Evolutionary conservation across 2,113 vertebrate species (phyloP).

Genomic region (Phrynosoma platyrhinos): DNA sequence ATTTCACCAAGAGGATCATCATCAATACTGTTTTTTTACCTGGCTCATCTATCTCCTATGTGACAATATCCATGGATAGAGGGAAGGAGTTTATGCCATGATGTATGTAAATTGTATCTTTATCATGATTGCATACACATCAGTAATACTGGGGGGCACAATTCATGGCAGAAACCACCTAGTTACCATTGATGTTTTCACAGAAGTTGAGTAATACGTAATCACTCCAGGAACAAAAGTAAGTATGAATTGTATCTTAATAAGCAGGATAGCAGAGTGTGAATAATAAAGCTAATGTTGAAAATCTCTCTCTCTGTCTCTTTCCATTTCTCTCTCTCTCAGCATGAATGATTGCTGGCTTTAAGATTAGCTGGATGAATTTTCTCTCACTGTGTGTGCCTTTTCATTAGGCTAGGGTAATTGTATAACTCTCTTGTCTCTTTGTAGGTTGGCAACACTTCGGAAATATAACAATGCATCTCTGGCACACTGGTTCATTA

Average conservation of each 20-base stretch:
- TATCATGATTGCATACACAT: background rate
- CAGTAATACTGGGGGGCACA: background rate
- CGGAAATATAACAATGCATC: slow-evolving; percentile 2
- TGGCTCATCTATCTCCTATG: background rate
- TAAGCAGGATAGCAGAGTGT: background rate
- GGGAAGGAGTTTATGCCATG: background rate
- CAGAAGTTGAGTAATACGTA: background rate
- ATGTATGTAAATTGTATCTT: background rate
- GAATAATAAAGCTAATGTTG: slow-evolving; percentile 35
- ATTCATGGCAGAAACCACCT: background rate
- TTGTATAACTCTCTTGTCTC: slow-evolving; percentile 43
- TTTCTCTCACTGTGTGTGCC: slow-evolving; percentile 34
- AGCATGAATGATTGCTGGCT: slow-evolving; percentile 30
- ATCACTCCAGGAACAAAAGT: slow-evolving; percentile 17
- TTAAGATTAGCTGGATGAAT: slow-evolving; percentile 46
- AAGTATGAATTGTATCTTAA: slow-evolving; percentile 35
- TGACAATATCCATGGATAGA: background rate
- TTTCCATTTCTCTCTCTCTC: slow-evolving; percentile 26
- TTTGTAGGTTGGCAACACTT: slow-evolving; percentile 30
- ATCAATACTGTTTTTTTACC: background rate
- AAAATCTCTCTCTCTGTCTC: background rate
- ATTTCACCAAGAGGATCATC: background rate
- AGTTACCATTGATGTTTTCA: background rate
- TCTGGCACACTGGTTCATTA: slow-evolving; percentile 26
- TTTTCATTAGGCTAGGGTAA: slow-evolving; percentile 58